These are phyloP conservation scores for Lytechinus variegatus DNA, from an alignment of 35 echinoderm and acorn worm genomes.

Conservation along the genomic window DNA sequence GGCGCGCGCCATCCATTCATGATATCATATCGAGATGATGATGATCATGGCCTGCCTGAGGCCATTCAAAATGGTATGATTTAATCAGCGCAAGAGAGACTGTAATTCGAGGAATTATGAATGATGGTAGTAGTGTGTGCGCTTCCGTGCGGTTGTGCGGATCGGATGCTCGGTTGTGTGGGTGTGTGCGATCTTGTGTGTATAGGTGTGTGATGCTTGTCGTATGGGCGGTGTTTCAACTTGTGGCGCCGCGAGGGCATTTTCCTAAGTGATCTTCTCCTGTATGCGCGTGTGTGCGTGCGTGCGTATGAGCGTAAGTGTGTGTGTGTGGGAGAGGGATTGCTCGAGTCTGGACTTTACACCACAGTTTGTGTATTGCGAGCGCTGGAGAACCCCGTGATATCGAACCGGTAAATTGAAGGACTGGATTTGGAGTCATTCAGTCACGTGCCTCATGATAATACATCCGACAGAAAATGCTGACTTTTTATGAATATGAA, in stretches of 20 bases:
- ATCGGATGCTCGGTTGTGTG: no score
- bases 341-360: no score
- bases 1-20: background rate
- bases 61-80: slow-evolving; percentile 53
- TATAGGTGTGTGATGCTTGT: background rate
- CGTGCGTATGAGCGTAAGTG: background rate
- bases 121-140: slow-evolving; percentile 16
- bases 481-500: background rate
- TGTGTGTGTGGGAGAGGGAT: no score
- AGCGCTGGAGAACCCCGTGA: background rate
- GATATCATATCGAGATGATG: slow-evolving; percentile 44
- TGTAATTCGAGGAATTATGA: slow-evolving; percentile 56
- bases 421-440: background rate
- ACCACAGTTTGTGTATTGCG: background rate
- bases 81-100: slow-evolving; percentile 46
- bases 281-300: background rate
- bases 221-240: background rate
- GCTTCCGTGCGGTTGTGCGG: background rate
- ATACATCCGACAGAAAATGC: background rate
- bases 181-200: no score
- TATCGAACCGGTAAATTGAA: background rate
- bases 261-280: background rate
- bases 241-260: slow-evolving; percentile 4
- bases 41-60: slow-evolving; percentile 21
- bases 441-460: slow-evolving; percentile 15